Evolutionary conservation across 2,113 vertebrate genomes (phyloP).

Genomic region (Cynocephalus volans): DNA sequence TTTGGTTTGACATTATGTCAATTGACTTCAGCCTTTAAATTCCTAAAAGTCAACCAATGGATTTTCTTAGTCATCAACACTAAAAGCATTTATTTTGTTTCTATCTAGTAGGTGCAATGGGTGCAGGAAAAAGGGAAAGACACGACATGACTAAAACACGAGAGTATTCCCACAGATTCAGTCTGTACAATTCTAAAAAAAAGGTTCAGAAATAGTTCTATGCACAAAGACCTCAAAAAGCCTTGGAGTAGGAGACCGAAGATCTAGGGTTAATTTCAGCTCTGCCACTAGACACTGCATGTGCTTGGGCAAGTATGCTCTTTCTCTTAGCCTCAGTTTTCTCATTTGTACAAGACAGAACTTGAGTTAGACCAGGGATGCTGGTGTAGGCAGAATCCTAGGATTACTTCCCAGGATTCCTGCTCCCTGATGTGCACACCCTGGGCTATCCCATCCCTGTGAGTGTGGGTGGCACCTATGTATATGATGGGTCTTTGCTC

Average conservation of each 20-base stretch:
- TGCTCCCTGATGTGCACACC: rapidly evolving
- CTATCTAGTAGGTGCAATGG: not conserved
- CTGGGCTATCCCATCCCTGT: not conserved
- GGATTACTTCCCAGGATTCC: not conserved
- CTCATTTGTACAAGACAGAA: not conserved
- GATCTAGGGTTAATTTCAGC: not conserved
- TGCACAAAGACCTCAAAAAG: not conserved
- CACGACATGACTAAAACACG: not conserved
- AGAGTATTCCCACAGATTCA: not conserved
- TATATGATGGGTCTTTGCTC: not conserved
- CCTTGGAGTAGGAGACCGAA: not conserved
- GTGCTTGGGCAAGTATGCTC: not conserved
- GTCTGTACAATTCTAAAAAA: not conserved
- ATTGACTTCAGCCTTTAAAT: not conserved
- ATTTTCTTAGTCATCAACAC: slow-evolving; percentile 14
- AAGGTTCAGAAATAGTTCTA: not conserved
- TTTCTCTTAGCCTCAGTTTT: not conserved
- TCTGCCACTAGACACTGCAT: not conserved
- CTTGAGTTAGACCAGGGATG: rapidly evolving
- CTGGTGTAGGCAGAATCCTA: not conserved
- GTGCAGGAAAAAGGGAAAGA: not conserved
- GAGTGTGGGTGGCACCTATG: not conserved
- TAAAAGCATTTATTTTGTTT: not conserved
- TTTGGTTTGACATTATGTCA: slow-evolving; percentile 31
- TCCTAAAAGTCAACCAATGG: not conserved